Evolutionary conservation across 2,888 invertebrate species (phyloP), one percentile per base, ranked within the genome.

Genomic region (Colostygia pectinataria): DNA sequence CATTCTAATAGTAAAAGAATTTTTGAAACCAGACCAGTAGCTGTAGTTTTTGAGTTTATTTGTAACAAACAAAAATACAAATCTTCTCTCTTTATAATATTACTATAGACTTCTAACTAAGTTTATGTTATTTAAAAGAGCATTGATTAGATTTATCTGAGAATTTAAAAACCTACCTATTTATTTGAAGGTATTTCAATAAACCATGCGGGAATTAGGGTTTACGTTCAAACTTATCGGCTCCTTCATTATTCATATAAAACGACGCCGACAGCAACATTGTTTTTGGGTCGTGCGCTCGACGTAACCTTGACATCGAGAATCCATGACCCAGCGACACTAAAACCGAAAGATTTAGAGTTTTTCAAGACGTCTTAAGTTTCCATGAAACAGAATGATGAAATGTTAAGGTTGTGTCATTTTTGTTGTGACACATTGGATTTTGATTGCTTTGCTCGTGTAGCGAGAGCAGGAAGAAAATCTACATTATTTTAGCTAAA

Each of bases 261-360:
- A 13, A 23, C 9, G 23, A 23, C 4, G 34, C 33, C 38, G 18
- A 15, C n/a, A n/a, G n/a, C n/a, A n/a, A n/a, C n/a, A 34, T 8
- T 23, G 7, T 34, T 40, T 38, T 29, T 14, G 24, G 15, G 18
- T 39, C 37, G 32, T 23, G 24, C 10, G 28, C 38, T 29, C 33
- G 25, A 15, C 37, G 39, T 51, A 37, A 55, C 57, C 57, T 55
- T 58, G 53, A 45, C 52, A 42, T 42, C 40, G 47, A 25, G 29
- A 10, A 43, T 24, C 50, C 55, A 28, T 58, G 55, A 53, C 50
- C 52, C 37, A 39, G 13, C 36, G 38, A 24, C 34, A 10, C 28
- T 28, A 12, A 29, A 40, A 40, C 34, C 34, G 41, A 24, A 37
- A 36, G 29, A 42, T 42, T 45, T 45, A 37, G 37, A 32, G 32